Base-by-base conservation (phyloP, 2,113 vertebrate species). In the Aphyosemion australe region DNA sequence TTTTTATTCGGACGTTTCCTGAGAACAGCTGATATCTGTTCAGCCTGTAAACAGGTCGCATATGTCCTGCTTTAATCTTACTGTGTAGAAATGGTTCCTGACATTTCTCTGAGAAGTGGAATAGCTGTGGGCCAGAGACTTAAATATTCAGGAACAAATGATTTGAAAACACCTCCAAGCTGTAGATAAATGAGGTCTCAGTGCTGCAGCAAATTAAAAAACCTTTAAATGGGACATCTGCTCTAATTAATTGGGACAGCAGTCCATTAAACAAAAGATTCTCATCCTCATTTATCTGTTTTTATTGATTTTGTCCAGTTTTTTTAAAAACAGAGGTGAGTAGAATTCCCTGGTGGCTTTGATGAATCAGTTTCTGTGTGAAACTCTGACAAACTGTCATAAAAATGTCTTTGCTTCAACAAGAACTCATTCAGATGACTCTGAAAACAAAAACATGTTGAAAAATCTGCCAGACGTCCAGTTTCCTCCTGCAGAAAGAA, bases 171-270 rank as follows among this genome's bases (percentile, higher is more conserved):
- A 42, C 19, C 79, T 78, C 43, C 1, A 0, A 77, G 76, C 59
- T 16, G 51, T 79, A 55, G 11, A 71, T 77, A 49, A 80, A 82
- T 69, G 2, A 79, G 76, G 76, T 82, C 77, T 79, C 58, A 45
- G 75, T 84, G 75, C 48, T 78, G 69, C 0, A 45, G 52, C 37
- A 74, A 79, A 76, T 76, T 68, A 65, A 69, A 62, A 69, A 62
- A 12, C 0, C 13, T 48, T 34, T 52, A 83, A 80, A 42, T 72
- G 52, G 74, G 46, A 11, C 76, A 18, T 59, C 47, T 5, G 57
- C 55, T 50, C 0, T 0, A 6, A 11, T 61, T 53, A 78, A 78
- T 42, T 73, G 70, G 80, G 69, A 15, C 68, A 18, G 12, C 48
- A 12, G 37, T 57, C 42, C 49, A 31, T 47, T 39, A 69, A 5